Conservation (phyloP, 2,797 vertebrate species). For the Eulemur albifrons region DNA sequence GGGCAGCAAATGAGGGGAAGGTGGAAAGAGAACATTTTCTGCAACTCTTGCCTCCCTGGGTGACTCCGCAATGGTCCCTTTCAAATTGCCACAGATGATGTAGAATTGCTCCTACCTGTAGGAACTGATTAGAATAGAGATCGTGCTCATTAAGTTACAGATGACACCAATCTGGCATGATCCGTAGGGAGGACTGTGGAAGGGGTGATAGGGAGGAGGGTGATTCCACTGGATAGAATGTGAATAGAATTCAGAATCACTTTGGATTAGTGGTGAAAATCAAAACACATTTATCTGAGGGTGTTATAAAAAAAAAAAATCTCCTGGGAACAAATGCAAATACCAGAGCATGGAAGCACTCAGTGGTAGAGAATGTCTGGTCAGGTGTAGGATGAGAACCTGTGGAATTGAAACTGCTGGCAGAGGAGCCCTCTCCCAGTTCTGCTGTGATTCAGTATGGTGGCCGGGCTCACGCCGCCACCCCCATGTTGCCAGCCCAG, state of each 20-base stretch:
- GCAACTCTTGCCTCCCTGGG: background rate
- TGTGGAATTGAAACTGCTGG: background rate
- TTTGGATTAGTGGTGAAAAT: background rate
- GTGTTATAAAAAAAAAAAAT: background rate
- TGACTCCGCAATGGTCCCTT: background rate
- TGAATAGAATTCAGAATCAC: background rate
- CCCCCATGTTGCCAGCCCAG: fast-evolving
- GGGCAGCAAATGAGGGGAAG: background rate
- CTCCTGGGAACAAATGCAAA: background rate
- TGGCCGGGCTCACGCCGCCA: fast-evolving
- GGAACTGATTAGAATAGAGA: background rate
- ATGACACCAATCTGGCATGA: background rate
- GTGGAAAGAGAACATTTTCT: background rate
- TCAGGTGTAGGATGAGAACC: background rate
- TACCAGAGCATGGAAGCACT: background rate
- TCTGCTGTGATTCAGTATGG: background rate
- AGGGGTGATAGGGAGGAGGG: background rate
- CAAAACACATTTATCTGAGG: background rate
- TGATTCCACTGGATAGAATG: no score
- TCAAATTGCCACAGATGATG: background rate
- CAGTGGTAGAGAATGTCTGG: background rate
- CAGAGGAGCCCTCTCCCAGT: background rate
- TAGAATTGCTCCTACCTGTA: background rate
- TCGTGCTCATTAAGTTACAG: background rate
- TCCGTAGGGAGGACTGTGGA: background rate